These are phyloP conservation scores for Odontesthes bonariensis DNA, from an alignment of 2,113 vertebrate genomes.

Conservation along the genomic window DNA sequence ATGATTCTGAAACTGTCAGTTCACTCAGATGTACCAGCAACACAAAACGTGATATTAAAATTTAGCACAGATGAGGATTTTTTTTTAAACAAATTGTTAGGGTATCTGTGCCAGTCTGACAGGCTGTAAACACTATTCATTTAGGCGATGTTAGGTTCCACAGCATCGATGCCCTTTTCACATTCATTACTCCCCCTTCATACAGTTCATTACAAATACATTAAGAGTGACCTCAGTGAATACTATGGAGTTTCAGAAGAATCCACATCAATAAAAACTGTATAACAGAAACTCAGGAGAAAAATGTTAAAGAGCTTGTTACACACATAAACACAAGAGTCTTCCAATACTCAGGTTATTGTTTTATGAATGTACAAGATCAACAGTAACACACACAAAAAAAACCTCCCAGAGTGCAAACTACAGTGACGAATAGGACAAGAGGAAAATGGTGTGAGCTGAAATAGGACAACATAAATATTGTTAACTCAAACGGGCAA, in stretches of 20 bases:
- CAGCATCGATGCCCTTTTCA: conserved; percentile 37
- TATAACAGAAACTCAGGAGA: conserved; percentile 13
- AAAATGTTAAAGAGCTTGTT: conserved; percentile 6
- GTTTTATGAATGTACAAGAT: conserved; percentile 28
- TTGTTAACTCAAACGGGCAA: conserved; percentile 9
- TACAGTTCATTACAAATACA: conserved; percentile 20
- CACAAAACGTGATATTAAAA: background rate
- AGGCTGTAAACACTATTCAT: conserved; percentile 67
- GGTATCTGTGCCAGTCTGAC: conserved; percentile 36
- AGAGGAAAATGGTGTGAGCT: conserved; percentile 3
- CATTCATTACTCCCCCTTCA: conserved; percentile 52
- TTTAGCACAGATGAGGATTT: conserved; percentile 10
- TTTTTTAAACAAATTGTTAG: conserved; percentile 27
- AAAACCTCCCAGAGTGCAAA: conserved; percentile 31
- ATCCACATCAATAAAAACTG: conserved; percentile 1
- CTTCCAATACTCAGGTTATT: conserved; percentile 5
- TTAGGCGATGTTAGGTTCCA: conserved; percentile 32
- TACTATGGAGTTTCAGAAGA: conserved; percentile 16
- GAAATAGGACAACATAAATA: conserved; percentile 12
- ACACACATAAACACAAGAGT: background rate
- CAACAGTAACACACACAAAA: conserved; percentile 26
- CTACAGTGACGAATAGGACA: conserved; percentile 8
- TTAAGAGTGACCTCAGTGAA: conserved; percentile 11
- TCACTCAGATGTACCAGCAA: conserved; percentile 13
- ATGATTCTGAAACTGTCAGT: background rate